Evolutionary conservation across 2,888 invertebrate species (phyloP).

Genomic region (Linnaemya tessellans): DNA sequence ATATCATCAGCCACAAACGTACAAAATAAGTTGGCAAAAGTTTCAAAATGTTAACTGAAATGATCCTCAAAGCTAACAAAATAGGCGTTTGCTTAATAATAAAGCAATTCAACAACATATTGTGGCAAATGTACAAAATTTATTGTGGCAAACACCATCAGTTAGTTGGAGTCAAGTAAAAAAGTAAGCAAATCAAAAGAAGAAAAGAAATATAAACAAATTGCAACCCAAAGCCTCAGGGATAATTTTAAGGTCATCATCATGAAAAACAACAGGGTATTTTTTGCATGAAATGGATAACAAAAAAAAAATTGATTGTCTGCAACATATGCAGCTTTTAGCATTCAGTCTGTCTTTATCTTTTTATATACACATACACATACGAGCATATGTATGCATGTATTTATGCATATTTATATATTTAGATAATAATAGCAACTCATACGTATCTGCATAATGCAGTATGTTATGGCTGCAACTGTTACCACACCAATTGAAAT

Average conservation of each 20-base stretch:
- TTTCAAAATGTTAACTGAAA: slow-evolving; percentile 63
- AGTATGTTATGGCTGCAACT: not conserved
- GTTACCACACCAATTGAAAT: slow-evolving; percentile 12
- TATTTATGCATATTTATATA: not conserved
- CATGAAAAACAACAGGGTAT: slow-evolving; percentile 27
- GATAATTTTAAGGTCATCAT: slow-evolving; percentile 70
- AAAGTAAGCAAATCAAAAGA: slow-evolving; percentile 42
- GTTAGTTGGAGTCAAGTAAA: slow-evolving; percentile 39
- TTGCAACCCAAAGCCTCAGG: slow-evolving; percentile 70
- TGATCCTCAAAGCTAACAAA: slow-evolving; percentile 47
- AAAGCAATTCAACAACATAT: slow-evolving; percentile 60
- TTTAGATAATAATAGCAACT: not conserved
- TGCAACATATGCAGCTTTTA: slow-evolving; percentile 32
- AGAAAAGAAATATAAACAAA: slow-evolving; percentile 31
- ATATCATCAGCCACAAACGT: slow-evolving; percentile 2
- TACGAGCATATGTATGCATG: not conserved
- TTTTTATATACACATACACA: not conserved
- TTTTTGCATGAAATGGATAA: slow-evolving; percentile 8
- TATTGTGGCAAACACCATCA: slow-evolving; percentile 40
- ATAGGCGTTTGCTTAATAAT: slow-evolving; percentile 55
- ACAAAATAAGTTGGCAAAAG: slow-evolving; percentile 12
- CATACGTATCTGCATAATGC: not conserved
- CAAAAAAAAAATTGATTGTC: not conserved
- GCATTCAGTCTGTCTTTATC: slow-evolving; percentile 14
- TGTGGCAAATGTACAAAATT: slow-evolving; percentile 48